phyloP scores from a whole-genome alignment of 2,113 vertebrate species.

The Pangasianodon hypophthalmus region DNA sequence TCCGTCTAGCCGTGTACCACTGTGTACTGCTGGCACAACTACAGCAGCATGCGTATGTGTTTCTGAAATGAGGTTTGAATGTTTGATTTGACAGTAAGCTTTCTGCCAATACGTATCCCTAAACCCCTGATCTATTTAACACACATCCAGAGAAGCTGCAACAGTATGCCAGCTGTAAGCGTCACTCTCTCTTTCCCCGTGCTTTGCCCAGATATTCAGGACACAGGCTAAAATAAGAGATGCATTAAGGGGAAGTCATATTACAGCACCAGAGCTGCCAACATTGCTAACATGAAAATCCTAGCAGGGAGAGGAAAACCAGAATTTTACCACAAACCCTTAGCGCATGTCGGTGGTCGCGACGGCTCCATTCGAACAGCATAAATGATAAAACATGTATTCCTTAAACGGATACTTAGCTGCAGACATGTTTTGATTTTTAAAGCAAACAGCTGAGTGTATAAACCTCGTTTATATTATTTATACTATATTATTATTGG shows the following conservation, averaged over 20 bases:
- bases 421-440: too few relatives aligned
- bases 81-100: slow-evolving; percentile 72
- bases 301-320: not conserved
- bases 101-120: slow-evolving; percentile 64
- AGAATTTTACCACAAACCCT: slow-evolving; percentile 10
- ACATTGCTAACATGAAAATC: not conserved
- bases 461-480: not conserved
- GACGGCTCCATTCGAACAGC: not conserved
- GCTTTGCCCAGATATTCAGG: not conserved
- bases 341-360: not conserved
- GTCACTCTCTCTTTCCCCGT: slow-evolving; percentile 49
- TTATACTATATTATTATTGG: not conserved
- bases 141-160: slow-evolving; percentile 56
- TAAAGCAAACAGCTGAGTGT: not conserved
- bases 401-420: not conserved
- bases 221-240: not conserved
- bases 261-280: not conserved
- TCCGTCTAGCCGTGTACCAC: slow-evolving; percentile 43
- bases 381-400: not conserved
- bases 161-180: slow-evolving; percentile 34
- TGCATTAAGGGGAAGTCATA: not conserved
- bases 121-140: slow-evolving; percentile 78
- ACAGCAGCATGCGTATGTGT: slow-evolving; percentile 41
- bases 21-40: slow-evolving; percentile 31
- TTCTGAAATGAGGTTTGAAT: slow-evolving; percentile 70